phyloP scores from a whole-genome alignment of 2,888 invertebrate species.

The Panopea generosa region DNA sequence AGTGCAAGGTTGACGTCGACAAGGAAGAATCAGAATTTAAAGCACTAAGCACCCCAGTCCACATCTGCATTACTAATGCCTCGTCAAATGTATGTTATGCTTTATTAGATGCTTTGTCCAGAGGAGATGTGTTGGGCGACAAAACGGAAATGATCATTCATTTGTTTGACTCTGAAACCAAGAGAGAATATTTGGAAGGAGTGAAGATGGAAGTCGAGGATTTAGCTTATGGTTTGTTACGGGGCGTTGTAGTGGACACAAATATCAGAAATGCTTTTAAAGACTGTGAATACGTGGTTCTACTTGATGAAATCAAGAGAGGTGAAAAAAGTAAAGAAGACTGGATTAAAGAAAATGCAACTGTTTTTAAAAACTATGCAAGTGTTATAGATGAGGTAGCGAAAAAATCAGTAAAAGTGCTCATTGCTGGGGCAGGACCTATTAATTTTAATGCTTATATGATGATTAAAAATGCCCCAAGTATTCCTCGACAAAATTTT shows the following conservation, averaged over 20 bases:
- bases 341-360: constrained; percentile 76
- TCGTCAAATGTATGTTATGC: constrained; percentile 75
- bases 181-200: constrained; percentile 70
- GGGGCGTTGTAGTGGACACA: constrained; percentile 70
- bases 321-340: constrained; percentile 65
- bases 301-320: constrained; percentile 74
- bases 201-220: constrained; percentile 82
- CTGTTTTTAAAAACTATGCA: constrained; percentile 77
- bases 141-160: constrained; percentile 77
- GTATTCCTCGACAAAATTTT: constrained; percentile 79
- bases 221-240: constrained; percentile 74
- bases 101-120: constrained; percentile 72
- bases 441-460: constrained; percentile 81
- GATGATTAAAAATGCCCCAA: constrained; percentile 79
- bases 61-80: constrained; percentile 83
- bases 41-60: constrained; percentile 75
- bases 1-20: constrained; percentile 77
- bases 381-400: constrained; percentile 75
- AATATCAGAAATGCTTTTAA: constrained; percentile 75
- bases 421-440: constrained; percentile 81
- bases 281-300: constrained; percentile 76
- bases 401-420: constrained; percentile 76
- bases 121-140: constrained; percentile 80
- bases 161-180: constrained; percentile 72
- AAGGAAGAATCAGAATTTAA: constrained; percentile 73